phyloP scores from a whole-genome alignment of 1,140 invertebrate species.

The Macrocentrus cingulum region DNA sequence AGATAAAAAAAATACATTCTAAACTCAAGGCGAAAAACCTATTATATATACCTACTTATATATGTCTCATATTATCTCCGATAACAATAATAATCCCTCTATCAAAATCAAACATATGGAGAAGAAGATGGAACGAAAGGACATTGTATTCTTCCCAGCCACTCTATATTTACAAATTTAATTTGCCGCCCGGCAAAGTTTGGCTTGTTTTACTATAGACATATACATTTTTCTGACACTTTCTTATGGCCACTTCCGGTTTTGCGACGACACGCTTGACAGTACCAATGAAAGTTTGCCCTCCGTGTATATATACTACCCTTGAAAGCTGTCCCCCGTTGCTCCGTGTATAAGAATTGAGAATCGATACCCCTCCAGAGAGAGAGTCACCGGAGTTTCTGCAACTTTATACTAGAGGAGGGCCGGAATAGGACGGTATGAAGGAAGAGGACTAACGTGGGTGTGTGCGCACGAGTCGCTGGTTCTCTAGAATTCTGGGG shows the following conservation, averaged over 20 bases:
- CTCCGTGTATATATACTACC: not conserved
- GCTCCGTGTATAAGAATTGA: slow-evolving; percentile 31
- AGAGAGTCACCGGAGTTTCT: slow-evolving; percentile 30
- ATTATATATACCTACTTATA: no score
- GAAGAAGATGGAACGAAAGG: no score
- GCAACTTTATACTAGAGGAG: slow-evolving; percentile 25
- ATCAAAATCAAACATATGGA: no score
- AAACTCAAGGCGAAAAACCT: no score
- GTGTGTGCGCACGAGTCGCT: slow-evolving; percentile 13
- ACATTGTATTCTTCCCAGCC: no score
- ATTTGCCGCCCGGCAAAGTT: not conserved
- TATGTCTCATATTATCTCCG: no score
- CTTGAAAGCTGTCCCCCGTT: slow-evolving; percentile 17
- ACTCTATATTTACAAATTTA: slow-evolving; percentile 3
- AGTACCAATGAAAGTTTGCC: not conserved
- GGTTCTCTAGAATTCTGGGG: slow-evolving; percentile 31
- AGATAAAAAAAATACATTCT: not conserved
- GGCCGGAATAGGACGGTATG: slow-evolving; percentile 3
- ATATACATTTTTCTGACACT: not conserved
- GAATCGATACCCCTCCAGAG: slow-evolving; percentile 31
- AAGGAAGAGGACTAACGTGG: slow-evolving; percentile 5
- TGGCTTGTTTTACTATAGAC: not conserved
- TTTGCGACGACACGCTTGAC: slow-evolving; percentile 13
- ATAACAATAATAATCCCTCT: no score
- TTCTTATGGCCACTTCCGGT: not conserved